phyloP scores from a whole-genome alignment of 2,113 vertebrate genomes.

The Laticauda colubrina region DNA sequence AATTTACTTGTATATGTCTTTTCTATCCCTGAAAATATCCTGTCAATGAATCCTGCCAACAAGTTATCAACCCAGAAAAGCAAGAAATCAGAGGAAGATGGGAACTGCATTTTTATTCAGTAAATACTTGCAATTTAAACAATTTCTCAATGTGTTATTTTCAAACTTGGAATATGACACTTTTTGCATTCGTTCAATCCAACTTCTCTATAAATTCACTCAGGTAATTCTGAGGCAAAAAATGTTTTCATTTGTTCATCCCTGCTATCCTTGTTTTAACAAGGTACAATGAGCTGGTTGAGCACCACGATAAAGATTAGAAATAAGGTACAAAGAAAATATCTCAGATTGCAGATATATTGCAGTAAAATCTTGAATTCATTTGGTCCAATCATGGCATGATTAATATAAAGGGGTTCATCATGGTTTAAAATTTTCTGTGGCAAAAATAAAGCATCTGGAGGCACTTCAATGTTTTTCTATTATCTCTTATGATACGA shows the following conservation, averaged over 20 bases:
- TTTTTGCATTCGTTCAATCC: neutral
- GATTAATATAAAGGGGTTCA: neutral
- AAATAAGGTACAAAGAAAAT: neutral
- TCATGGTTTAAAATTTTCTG: neutral
- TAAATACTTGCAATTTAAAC: neutral
- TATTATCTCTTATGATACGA: neutral
- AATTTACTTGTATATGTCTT: neutral
- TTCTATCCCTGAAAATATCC: neutral
- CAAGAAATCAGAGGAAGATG: neutral
- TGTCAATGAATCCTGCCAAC: neutral
- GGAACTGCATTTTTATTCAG: neutral
- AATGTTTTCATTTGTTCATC: neutral
- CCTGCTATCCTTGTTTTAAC: neutral
- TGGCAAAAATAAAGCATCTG: neutral
- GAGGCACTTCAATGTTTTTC: neutral
- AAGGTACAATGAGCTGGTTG: neutral
- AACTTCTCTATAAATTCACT: neutral
- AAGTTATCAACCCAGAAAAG: neutral
- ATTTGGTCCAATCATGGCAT: neutral
- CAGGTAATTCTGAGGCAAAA: neutral
- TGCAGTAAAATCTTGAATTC: neutral
- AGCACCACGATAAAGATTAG: neutral
- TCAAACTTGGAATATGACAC: neutral
- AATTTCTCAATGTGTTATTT: neutral
- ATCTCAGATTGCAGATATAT: neutral